Evolutionary conservation across 2,888 invertebrate genomes (phyloP).

Genomic region (Thecocarcelia acutangulata): DNA sequence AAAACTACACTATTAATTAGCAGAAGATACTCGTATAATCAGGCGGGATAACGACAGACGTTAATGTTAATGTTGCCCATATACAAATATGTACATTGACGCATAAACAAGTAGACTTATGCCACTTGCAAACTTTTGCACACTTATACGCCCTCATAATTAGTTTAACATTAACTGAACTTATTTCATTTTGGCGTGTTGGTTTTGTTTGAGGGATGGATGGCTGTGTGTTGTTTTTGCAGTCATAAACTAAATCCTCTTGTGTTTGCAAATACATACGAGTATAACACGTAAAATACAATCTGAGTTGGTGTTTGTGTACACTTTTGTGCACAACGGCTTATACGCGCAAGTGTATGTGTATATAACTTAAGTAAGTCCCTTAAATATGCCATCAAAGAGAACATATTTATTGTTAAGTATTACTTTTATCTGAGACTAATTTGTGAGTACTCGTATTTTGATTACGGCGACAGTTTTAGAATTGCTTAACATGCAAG

Average conservation of each 20-base stretch:
- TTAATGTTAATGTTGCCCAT: not conserved
- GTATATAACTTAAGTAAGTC: slow-evolving; percentile 6
- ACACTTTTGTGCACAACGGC: not conserved
- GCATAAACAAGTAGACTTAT: slow-evolving; percentile 7
- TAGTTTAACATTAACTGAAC: slow-evolving; percentile 57
- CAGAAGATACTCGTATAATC: slow-evolving; percentile 47
- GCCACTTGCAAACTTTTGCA: not conserved
- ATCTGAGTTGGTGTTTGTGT: not conserved
- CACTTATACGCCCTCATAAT: slow-evolving; percentile 40
- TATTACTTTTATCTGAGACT: not conserved
- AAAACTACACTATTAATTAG: slow-evolving; percentile 59
- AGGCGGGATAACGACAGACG: slow-evolving; percentile 32
- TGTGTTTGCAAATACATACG: no score
- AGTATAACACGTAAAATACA: not conserved
- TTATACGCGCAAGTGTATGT: no score
- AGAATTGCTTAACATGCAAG: no score
- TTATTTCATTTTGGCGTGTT: slow-evolving; percentile 33
- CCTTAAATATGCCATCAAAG: slow-evolving; percentile 21
- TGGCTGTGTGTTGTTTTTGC: not conserved
- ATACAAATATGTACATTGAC: not conserved
- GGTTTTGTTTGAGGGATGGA: not conserved
- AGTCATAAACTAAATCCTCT: no score
- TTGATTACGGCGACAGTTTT: no score
- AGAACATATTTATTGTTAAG: not conserved
- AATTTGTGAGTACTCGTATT: not conserved